Evolutionary conservation across 2,113 vertebrate genomes (phyloP).

Genomic region (Platanista minor): DNA sequence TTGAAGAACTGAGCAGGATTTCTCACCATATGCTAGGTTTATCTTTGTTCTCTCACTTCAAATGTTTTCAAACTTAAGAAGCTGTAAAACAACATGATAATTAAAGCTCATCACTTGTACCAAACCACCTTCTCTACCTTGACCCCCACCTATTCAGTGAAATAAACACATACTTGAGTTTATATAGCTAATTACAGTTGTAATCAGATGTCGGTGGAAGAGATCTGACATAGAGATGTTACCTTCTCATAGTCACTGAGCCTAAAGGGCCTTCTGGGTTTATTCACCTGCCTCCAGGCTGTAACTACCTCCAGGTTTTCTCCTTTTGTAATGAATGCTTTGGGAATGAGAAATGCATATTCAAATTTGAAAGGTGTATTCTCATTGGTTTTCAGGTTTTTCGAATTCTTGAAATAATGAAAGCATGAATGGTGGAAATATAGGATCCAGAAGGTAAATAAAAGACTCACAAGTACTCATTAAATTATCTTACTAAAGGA

Average conservation of each 20-base stretch:
- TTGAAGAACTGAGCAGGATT: background rate
- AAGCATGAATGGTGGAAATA: background rate
- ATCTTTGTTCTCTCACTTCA: background rate
- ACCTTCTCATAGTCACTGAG: background rate
- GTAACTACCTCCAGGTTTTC: background rate
- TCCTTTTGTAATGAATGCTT: background rate
- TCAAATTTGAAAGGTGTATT: background rate
- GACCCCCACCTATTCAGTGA: background rate
- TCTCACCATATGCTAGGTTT: background rate
- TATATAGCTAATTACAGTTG: background rate
- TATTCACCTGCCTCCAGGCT: background rate
- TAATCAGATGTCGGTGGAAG: background rate
- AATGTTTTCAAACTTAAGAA: background rate
- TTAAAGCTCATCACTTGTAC: background rate
- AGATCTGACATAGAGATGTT: background rate
- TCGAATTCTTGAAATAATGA: conserved; percentile 42
- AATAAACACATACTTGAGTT: background rate
- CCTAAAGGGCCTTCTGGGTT: background rate
- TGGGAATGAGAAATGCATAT: background rate
- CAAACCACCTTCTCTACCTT: background rate
- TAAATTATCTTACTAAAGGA: background rate
- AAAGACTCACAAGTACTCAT: background rate
- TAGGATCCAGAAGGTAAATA: background rate
- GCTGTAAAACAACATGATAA: background rate
- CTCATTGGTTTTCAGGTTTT: background rate